A percentile compares a stretch with the other conserved stretches of the same genome.
Conservation (phyloP, 35 echinoderm and acorn worm genomes). For the Heliocidaris tuberculata region DNA sequence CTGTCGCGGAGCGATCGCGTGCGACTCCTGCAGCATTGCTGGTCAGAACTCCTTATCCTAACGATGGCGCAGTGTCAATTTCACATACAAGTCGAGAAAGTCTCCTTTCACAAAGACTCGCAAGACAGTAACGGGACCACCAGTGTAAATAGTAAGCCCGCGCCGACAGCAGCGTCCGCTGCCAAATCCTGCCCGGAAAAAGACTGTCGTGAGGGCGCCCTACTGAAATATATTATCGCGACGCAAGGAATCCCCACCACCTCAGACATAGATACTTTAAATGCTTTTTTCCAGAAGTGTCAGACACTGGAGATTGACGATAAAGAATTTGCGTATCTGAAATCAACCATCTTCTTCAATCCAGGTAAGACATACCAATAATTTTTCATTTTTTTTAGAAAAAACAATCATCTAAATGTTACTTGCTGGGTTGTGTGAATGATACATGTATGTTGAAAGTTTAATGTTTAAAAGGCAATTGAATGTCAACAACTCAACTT, state of each 20-base stretch:
- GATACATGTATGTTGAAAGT: no score
- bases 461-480: no score
- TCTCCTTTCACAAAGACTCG: conserved; percentile 44
- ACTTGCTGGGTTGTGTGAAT: no score
- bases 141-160: not conserved
- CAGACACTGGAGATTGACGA: conserved; percentile 88
- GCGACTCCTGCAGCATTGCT: conserved; percentile 87
- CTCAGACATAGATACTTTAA: conserved; percentile 85
- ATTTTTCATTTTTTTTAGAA: not conserved
- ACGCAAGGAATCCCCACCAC: conserved; percentile 90
- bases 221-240: conserved; percentile 78
- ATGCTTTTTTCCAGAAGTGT: conserved; percentile 93
- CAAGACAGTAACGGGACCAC: conserved; percentile 20
- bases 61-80: conserved; percentile 95
- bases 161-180: not conserved
- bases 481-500: no score
- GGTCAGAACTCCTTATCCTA: conserved; percentile 91
- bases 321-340: conserved; percentile 97
- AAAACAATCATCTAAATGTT: not conserved
- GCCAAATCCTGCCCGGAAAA: conserved; percentile 28
- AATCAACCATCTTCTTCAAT: conserved; percentile 95
- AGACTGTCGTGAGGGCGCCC: conserved; percentile 59
- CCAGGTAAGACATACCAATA: conserved; percentile 70
- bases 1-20: conserved; percentile 75
- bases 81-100: conserved; percentile 81